phyloP scores from a whole-genome alignment of 2,113 vertebrate species.

The Trogon melanurus region DNA sequence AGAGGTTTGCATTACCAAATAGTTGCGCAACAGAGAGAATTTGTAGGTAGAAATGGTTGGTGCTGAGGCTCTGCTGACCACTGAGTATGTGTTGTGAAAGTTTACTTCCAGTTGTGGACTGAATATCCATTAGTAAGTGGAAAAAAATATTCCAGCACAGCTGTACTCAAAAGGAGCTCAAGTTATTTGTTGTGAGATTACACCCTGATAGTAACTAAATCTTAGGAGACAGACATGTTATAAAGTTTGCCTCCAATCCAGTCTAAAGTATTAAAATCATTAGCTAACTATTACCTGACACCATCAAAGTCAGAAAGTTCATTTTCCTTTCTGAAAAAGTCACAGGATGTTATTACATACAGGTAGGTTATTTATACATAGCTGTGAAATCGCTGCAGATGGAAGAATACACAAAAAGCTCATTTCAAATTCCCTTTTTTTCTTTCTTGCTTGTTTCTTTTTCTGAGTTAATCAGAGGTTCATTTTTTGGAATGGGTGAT shows the following conservation, averaged over 20 bases:
- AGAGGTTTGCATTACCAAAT: background rate
- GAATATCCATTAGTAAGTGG: background rate
- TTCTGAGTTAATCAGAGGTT: background rate
- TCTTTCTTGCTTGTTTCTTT: too few species aligned
- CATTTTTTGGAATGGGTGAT: background rate
- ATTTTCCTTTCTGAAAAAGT: background rate
- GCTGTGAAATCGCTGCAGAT: background rate
- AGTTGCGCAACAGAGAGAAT: background rate
- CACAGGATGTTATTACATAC: background rate
- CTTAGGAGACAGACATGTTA: background rate
- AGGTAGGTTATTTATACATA: background rate
- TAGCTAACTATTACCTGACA: background rate
- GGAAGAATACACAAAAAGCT: background rate
- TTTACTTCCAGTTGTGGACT: background rate
- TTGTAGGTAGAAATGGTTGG: background rate
- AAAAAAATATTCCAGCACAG: background rate
- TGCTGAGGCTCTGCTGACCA: background rate
- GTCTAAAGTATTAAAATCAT: background rate
- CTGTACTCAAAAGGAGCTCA: background rate
- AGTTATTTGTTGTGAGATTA: background rate
- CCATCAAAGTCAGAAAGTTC: background rate
- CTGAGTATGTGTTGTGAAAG: rapidly evolving
- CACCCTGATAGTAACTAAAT: background rate
- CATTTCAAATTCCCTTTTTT: rapidly evolving
- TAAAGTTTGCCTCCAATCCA: background rate